Percentiles rank a stretch among this genome's conserved stretches.
Evolutionary conservation across 2,888 invertebrate species (phyloP).

Genomic region (Aquatica leii): DNA sequence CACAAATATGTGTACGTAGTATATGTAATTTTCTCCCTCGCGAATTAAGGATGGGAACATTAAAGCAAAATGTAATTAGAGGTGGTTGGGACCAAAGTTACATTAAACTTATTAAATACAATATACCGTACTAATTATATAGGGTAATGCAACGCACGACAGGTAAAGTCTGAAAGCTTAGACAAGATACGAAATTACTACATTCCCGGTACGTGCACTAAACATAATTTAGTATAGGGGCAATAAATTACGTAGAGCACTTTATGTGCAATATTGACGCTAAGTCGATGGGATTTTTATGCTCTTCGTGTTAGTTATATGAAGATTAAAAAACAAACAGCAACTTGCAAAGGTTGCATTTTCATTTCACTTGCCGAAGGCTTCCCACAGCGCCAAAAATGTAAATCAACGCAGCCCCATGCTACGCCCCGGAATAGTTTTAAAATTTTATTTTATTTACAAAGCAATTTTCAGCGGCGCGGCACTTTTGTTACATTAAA

Average conservation of each 20-base stretch:
- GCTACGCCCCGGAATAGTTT: constrained; percentile 47
- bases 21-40: no score
- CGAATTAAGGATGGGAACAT: constrained; percentile 4
- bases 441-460: constrained; percentile 48
- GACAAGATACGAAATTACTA: constrained; percentile 21
- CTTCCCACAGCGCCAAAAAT: constrained; percentile 52
- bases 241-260: constrained; percentile 35
- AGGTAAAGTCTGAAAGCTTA: constrained; percentile 23
- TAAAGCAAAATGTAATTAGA: constrained; percentile 11
- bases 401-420: constrained; percentile 52
- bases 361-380: constrained; percentile 52
- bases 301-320: constrained; percentile 36
- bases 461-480: constrained; percentile 49
- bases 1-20: no score
- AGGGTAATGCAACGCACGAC: not conserved
- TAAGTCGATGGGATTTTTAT: constrained; percentile 39
- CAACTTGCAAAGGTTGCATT: constrained; percentile 50
- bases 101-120: constrained; percentile 19
- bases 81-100: no score
- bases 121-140: constrained; percentile 30
- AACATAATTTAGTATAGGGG: constrained; percentile 31
- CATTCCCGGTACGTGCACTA: constrained; percentile 25
- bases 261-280: constrained; percentile 39
- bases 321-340: constrained; percentile 34
- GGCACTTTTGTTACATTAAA: constrained; percentile 50